These are phyloP conservation scores for Amphilophus citrinellus DNA, from an alignment of 2,113 vertebrate genomes.

Conservation along the genomic window DNA sequence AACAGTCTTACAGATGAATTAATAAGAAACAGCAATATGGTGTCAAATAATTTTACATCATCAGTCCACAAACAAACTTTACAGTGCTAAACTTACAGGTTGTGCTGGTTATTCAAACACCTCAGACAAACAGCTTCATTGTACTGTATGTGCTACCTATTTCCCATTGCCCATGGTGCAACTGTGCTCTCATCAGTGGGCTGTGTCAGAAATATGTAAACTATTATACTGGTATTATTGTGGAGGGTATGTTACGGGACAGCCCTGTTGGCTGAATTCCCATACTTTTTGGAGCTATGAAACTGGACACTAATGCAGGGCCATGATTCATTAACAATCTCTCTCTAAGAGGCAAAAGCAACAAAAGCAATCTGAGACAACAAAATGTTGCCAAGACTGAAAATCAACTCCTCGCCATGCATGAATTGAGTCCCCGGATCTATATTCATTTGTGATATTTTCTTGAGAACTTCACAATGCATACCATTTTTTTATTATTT, in stretches of 20 bases:
- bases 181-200: not conserved
- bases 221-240: too few relatives aligned
- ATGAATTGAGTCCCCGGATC: not conserved
- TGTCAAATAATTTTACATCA: not conserved
- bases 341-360: not conserved
- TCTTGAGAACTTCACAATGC: not conserved
- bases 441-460: not conserved
- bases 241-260: not conserved
- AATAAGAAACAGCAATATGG: not conserved
- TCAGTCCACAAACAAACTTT: not conserved
- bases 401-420: not conserved
- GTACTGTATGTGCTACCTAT: not conserved
- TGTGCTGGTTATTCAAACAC: not conserved
- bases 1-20: not conserved
- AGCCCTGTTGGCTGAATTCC: not conserved
- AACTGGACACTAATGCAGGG: not conserved
- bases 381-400: not conserved
- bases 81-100: not conserved
- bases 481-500: not conserved
- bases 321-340: not conserved
- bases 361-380: not conserved
- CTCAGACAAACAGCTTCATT: not conserved
- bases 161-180: too few relatives aligned
- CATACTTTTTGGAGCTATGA: too few relatives aligned
- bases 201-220: not conserved